phyloP scores from a whole-genome alignment of 1,140 invertebrate species.

The Patella vulgata region DNA sequence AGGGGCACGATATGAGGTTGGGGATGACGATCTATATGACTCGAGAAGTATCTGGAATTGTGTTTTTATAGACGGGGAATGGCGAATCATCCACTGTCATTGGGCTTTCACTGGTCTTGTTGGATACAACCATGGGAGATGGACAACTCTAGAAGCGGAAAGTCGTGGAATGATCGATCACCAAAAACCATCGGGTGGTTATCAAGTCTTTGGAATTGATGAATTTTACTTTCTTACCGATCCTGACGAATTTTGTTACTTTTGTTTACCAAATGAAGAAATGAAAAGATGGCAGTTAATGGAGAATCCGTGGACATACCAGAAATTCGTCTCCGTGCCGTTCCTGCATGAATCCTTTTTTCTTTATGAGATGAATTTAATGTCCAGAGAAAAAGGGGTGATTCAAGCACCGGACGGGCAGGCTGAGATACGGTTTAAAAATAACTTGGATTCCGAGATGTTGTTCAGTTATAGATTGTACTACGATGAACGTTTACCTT shows the following conservation, averaged over 20 bases:
- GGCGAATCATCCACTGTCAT: slow-evolving; percentile 46
- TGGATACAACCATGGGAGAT: slow-evolving; percentile 25
- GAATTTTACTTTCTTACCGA: slow-evolving; percentile 46
- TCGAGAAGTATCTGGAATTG: slow-evolving; percentile 41
- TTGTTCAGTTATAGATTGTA: too few species aligned
- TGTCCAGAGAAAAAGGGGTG: too few species aligned
- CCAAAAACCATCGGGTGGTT: slow-evolving; percentile 5
- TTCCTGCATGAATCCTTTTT: slow-evolving; percentile 35
- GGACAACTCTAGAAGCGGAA: neutral
- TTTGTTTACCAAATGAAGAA: slow-evolving; percentile 40
- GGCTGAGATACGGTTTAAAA: too few species aligned
- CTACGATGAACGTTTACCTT: too few species aligned
- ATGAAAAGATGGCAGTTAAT: slow-evolving; percentile 38
- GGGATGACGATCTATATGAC: slow-evolving; percentile 92
- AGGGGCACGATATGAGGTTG: slow-evolving; percentile 95
- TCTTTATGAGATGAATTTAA: slow-evolving; percentile 23
- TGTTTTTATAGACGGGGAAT: slow-evolving; percentile 44
- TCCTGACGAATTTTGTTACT: slow-evolving; percentile 40
- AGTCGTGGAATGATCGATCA: neutral
- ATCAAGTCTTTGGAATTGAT: slow-evolving; percentile 12
- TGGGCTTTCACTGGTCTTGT: slow-evolving; percentile 38
- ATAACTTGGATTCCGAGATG: too few species aligned
- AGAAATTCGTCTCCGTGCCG: slow-evolving; percentile 27
- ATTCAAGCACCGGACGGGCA: too few species aligned
- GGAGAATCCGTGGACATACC: slow-evolving; percentile 12